phyloP scores from a whole-genome alignment of 2,888 invertebrate genomes.

The Coecobrya sp. region DNA sequence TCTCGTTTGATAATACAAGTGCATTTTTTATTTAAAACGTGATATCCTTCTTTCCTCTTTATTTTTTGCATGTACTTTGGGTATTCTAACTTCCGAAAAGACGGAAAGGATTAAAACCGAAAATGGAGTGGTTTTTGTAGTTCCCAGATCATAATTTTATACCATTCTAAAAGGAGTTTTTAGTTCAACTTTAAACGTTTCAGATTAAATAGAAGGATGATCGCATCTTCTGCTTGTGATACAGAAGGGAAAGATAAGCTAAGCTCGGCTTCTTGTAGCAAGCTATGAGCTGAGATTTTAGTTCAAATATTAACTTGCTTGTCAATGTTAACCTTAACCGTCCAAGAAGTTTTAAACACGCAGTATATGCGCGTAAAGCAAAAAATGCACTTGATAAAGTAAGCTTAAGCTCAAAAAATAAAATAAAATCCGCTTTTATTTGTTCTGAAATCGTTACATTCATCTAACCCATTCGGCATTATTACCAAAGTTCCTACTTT shows the following conservation, averaged over 20 bases:
- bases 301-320: conserved; percentile 11
- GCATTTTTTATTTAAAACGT: neutral
- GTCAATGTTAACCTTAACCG: neutral
- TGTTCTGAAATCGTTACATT: neutral
- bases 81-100: conserved; percentile 19
- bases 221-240: neutral
- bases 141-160: neutral
- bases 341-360: too few species aligned
- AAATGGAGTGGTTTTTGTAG: conserved; percentile 1
- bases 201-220: neutral
- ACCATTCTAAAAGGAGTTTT: neutral
- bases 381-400: neutral
- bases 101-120: conserved; percentile 26
- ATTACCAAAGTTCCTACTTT: neutral
- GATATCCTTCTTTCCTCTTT: neutral
- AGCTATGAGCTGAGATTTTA: neutral
- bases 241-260: neutral
- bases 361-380: neutral
- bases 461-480: neutral
- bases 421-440: neutral
- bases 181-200: neutral
- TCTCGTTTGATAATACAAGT: too few species aligned
- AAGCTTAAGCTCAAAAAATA: neutral
- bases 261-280: neutral
- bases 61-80: neutral